Evolutionary conservation across 2,113 vertebrate genomes (phyloP), one percentile per base, ranked within the genome.

Genomic region (Alethe diademata): DNA sequence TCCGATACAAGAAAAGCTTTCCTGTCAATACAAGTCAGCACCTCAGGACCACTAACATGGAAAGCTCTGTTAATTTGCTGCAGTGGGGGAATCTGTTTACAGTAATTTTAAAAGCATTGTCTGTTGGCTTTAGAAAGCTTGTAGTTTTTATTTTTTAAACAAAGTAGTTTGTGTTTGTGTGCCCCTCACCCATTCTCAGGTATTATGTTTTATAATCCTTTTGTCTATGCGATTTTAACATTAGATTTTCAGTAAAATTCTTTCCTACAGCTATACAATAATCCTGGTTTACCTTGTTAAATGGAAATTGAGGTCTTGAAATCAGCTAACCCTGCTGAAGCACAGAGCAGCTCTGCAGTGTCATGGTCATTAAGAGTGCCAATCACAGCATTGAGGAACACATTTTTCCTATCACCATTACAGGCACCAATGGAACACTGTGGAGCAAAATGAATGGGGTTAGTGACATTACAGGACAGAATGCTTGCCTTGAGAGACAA

Each of bases 311-410:
- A 78, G 65, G 60, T 76, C 71, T 56, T 51, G 78, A 90, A 93
- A 90, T 86, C 57, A 88, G 64, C 85, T 87, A 92, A 82, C 54
- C 60, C 54, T 86, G 85, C 67, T 92, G 90, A 94, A 96, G 47
- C 90, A 72, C 58, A 86, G 45, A 90, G 78, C 86, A 92, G 65
- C 72, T 91, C 80, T 93, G 89, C 89, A 91, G 80, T 74, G 89
- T 87, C 91, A 90, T 78, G 67, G 69, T 90, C 93, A 96, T 96
- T 95, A 95, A 76, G 81, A 62, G 56, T 93, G 93, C 78, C 96
- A 95, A 67, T 96, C 94, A 94, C 61, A 61, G 85, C 51, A 78
- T 70, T 92, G 66, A 65, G 69, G 88, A 94, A 38, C 4, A 7
- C 47, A 73, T 93, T 91, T 74, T 89, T 87, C 20, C 72, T 70